Evolutionary conservation across 2,113 vertebrate genomes (phyloP), one percentile per base, ranked within the genome.

Genomic region (Lophius piscatorius): DNA sequence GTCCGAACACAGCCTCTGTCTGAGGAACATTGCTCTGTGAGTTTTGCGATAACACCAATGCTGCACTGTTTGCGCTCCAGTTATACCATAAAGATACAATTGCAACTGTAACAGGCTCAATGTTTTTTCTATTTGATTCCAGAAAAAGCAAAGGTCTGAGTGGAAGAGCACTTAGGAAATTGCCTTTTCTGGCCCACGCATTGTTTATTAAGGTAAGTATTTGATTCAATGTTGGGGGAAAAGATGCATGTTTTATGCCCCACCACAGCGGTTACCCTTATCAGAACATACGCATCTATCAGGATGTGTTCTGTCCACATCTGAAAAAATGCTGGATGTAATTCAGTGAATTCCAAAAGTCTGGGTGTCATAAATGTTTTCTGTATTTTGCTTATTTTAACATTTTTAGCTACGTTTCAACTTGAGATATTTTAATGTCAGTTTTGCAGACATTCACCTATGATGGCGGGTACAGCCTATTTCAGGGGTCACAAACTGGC

Each of bases 71-170:
- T 16, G 35, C 35, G 9, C n/a, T 47, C 3, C 18, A 18, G 14
- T 44, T 10, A 2, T 22, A 28, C 33, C 21, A 52, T n/a, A 5
- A 1, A 65, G n/a, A 17, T 17, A 22, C 22, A 36, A 3, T 8
- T 42, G 17, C 22, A 69, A 51, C 45, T 44, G 26, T 28, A 21
- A 1, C 35, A 34, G 14, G 36, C 38, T 34, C 23, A 60, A n/a
- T n/a, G n/a, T 34, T 48, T 31, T 67, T 48, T 28, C 3, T 61
- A 42, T 61, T 46, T 13, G 3, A 46, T 83, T 50, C 2, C 68
- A 98, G 97, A 80, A 98, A 93, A 89, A 98, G 97, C 39, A 92
- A 93, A 83, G 97, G 97, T 44, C 90, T 99, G 29, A 98, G 97
- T 22, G 97, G 97, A 67, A 89, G 97, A 14, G 91, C 93, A 9